These are phyloP conservation scores for Apaloderma vittatum DNA, from an alignment of 2,113 vertebrate species.

Conservation along the genomic window DNA sequence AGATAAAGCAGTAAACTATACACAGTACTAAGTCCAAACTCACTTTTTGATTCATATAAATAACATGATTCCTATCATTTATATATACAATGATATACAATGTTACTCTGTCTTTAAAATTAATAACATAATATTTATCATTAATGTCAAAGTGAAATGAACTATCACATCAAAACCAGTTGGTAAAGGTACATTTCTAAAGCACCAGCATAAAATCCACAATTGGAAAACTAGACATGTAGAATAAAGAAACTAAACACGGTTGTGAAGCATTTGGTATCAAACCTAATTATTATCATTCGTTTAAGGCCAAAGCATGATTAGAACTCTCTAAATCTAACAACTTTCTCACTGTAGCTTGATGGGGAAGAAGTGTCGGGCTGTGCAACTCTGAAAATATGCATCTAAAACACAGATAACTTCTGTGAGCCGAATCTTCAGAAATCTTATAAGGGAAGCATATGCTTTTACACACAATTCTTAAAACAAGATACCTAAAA, in stretches of 20 bases:
- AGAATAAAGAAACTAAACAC: not conserved
- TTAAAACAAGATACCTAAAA: not conserved
- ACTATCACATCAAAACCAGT: not conserved
- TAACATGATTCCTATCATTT: not conserved
- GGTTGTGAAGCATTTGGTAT: not conserved
- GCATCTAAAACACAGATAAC: not conserved
- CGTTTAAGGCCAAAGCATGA: not conserved
- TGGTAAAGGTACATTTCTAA: not conserved
- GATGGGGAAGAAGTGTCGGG: not conserved
- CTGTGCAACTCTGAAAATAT: not conserved
- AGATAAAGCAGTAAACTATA: slow-evolving; percentile 37
- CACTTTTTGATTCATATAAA: not conserved
- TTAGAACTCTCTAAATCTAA: not conserved
- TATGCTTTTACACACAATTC: not conserved
- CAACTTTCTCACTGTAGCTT: not conserved
- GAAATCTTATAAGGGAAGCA: not conserved
- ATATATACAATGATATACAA: not conserved
- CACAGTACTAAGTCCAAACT: not conserved
- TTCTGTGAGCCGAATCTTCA: not conserved
- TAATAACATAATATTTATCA: not conserved
- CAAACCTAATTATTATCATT: not conserved
- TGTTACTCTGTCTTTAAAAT: not conserved
- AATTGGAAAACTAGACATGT: not conserved
- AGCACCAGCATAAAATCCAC: not conserved
- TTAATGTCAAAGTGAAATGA: not conserved